Conservation (phyloP, 2,113 vertebrate species). For the Eulemur rufifrons region DNA sequence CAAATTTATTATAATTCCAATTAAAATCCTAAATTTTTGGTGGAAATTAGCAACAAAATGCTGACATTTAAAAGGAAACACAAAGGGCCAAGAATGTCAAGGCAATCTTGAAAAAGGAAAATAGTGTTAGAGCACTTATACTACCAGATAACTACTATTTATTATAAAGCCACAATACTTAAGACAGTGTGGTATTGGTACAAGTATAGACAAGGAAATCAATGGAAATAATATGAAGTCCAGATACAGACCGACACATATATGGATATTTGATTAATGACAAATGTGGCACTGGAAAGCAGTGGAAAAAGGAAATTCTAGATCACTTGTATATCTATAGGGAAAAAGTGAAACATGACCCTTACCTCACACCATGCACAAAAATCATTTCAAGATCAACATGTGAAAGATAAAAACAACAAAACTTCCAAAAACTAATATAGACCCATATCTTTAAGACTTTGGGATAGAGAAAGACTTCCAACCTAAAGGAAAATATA, state of each 20-base stretch:
- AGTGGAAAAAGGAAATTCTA: background rate
- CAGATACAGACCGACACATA: background rate
- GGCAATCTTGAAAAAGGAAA: background rate
- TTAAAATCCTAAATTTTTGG: background rate
- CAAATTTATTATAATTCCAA: background rate
- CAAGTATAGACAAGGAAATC: background rate
- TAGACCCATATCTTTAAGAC: background rate
- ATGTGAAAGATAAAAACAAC: background rate
- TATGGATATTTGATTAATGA: background rate
- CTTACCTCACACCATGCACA: background rate
- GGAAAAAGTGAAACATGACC: background rate
- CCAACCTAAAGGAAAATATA: background rate
- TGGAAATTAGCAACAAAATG: background rate
- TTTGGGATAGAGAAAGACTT: background rate
- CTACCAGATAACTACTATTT: background rate
- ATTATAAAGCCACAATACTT: background rate
- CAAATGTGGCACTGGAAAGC: background rate
- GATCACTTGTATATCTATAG: background rate
- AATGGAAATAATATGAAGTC: background rate
- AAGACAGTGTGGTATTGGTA: background rate
- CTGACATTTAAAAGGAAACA: background rate
- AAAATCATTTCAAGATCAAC: background rate
- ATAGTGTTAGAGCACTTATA: background rate
- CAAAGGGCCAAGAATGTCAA: background rate
- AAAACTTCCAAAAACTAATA: background rate